Evolutionary conservation across 2,888 invertebrate genomes (phyloP), one percentile per base, ranked within the genome.

Genomic region (Crocallis elinguaria): DNA sequence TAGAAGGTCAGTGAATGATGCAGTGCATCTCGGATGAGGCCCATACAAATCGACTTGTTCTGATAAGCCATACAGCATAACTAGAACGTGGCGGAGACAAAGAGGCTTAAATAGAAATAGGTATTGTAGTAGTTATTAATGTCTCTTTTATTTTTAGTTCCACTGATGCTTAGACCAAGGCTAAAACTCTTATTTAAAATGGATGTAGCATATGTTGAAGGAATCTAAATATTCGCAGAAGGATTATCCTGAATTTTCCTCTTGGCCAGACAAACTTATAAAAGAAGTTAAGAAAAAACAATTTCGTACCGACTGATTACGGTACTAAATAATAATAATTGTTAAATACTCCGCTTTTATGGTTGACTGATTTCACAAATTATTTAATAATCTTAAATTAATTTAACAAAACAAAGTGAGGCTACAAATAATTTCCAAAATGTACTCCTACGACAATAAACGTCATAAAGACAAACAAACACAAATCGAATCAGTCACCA

Each of bases 1-100:
- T 68, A 73, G 67, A 73, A 69, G 68, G 66, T 66, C 71, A 67
- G 67, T 75, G 80, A 78, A 75, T 75, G 78, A 76, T 73, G 72
- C 67, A 72, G 64, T 69, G 64, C 73, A 71, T 67, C 71, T 69
- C 55, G 55, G 65, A 67, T 66, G 71, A 63, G 60, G 66, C 59
- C 56, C 64, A 74, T 73, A 75, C 75, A 71, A 75, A 78, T 73
- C 69, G 63, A 63, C 56, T 64, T 64, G 62, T 67, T 73, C 70
- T 74, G 71, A 77, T 73, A 76, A 69, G 69, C 64, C 69, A 33
- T 33, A 70, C 62, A 59, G 58, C 73, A 63, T 63, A 58, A 68
- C 66, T 64, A 57, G 63, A 68, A 64, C 56, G 57, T 53, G 44
- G 56, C 57, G 32, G 50, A 58, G 43, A 62, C 58, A 52, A 55